phyloP scores from a whole-genome alignment of 1,140 invertebrate genomes.

The Riptortus pedestris region DNA sequence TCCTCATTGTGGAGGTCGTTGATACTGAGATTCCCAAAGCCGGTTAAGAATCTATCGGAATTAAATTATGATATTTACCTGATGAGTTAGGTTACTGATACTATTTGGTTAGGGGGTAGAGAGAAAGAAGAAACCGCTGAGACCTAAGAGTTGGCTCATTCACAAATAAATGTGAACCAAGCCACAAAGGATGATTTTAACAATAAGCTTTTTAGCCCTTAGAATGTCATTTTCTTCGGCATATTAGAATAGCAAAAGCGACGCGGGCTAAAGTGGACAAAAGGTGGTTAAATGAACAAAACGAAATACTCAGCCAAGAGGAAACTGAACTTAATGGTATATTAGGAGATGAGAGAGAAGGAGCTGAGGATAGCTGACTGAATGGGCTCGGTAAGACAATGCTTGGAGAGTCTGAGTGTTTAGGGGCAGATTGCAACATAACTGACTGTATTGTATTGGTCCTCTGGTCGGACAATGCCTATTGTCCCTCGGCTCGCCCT shows the following conservation, averaged over 20 bases:
- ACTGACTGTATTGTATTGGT: not conserved
- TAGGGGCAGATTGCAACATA: constrained; percentile 4
- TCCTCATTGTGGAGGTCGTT: no score
- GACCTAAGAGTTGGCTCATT: not conserved
- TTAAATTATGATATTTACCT: no score
- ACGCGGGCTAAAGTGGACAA: not conserved
- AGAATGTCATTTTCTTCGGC: not conserved
- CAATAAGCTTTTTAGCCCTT: not conserved
- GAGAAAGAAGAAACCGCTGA: no score
- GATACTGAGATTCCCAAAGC: no score
- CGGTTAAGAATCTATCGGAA: no score
- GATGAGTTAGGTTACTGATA: no score
- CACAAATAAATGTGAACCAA: not conserved
- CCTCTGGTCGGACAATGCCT: not conserved
- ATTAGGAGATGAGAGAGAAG: constrained; percentile 1
- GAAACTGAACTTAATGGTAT: constrained; percentile 4
- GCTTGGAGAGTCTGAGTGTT: not conserved
- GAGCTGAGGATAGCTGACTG: not conserved
- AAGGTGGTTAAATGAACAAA: not conserved
- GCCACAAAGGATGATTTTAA: not conserved
- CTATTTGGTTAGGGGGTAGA: no score
- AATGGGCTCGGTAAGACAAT: not conserved
- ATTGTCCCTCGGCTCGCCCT: not conserved
- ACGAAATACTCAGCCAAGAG: not conserved
- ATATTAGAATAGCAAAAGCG: not conserved